Conservation (phyloP, 2,113 vertebrate genomes). For the Aphelocoma coerulescens region DNA sequence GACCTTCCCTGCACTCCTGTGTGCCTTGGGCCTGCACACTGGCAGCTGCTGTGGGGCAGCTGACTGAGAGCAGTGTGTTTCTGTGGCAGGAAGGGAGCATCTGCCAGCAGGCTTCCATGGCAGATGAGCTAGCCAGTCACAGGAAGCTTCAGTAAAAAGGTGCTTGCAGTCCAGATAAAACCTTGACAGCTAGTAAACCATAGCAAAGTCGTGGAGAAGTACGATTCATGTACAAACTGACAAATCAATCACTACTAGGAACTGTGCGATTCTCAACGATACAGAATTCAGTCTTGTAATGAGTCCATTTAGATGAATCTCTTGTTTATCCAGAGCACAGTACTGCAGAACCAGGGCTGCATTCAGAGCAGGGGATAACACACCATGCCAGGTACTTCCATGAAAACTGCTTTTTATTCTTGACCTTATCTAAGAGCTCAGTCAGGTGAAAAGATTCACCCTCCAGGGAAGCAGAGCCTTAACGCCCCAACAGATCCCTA, state of each 20-base stretch:
- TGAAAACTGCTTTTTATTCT: neutral
- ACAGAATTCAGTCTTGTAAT: neutral
- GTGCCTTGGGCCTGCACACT: neutral
- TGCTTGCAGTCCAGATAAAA: neutral
- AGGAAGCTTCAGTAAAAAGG: neutral
- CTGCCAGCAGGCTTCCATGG: neutral
- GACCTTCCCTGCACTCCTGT: neutral
- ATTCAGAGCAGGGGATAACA: neutral
- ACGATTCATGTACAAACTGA: fast-evolving
- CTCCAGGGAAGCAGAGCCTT: neutral
- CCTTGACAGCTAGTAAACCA: neutral
- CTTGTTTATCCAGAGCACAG: neutral
- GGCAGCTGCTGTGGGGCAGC: neutral
- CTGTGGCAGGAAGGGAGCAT: neutral
- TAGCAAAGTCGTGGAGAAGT: neutral
- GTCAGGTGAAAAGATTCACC: neutral
- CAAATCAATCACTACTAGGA: neutral
- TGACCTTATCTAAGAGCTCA: neutral
- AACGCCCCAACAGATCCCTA: neutral
- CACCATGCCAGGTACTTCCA: neutral
- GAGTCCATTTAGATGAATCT: neutral
- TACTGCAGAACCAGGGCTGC: neutral
- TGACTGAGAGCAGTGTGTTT: neutral
- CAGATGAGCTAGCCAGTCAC: neutral
- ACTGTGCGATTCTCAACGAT: neutral